Conservation (phyloP, 2,113 vertebrate species). For the Xiphophorus hellerii region DNA sequence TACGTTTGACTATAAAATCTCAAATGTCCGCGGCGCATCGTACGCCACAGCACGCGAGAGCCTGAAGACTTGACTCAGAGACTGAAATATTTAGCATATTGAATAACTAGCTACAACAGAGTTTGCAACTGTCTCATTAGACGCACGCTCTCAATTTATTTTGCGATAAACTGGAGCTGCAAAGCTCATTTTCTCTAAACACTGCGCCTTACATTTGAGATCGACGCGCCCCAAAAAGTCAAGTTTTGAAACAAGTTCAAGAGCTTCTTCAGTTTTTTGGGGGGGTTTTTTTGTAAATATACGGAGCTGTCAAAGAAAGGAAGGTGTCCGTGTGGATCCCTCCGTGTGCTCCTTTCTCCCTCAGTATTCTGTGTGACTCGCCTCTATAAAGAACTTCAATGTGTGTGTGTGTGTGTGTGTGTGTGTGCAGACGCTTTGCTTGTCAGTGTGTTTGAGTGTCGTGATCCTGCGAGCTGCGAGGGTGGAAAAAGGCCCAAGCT, state of each 20-base stretch:
- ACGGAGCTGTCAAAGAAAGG: conserved; percentile 31
- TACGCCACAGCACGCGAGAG: too few relatives aligned
- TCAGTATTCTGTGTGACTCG: conserved; percentile 48
- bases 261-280: conserved; percentile 13
- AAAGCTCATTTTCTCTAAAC: not conserved
- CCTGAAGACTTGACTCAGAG: too few relatives aligned
- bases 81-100: not conserved
- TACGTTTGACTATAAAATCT: too few relatives aligned
- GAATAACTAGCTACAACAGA: not conserved
- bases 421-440: conserved; percentile 13
- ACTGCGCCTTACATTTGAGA: not conserved
- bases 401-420: conserved; percentile 18
- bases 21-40: too few relatives aligned
- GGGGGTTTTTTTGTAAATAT: conserved; percentile 11
- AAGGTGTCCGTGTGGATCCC: conserved; percentile 10
- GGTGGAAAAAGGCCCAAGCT: conserved; percentile 66
- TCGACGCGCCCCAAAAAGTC: not conserved
- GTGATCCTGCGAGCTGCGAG: conserved; percentile 60
- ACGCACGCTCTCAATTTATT: too few relatives aligned
- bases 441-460: conserved; percentile 72
- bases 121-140: too few relatives aligned
- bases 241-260: not conserved
- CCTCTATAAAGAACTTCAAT: conserved; percentile 38
- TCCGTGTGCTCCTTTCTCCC: conserved; percentile 31
- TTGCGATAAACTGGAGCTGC: too few relatives aligned